Evolutionary conservation across 2,797 vertebrate species (phyloP).

Genomic region (Neosalanx taihuensis): DNA sequence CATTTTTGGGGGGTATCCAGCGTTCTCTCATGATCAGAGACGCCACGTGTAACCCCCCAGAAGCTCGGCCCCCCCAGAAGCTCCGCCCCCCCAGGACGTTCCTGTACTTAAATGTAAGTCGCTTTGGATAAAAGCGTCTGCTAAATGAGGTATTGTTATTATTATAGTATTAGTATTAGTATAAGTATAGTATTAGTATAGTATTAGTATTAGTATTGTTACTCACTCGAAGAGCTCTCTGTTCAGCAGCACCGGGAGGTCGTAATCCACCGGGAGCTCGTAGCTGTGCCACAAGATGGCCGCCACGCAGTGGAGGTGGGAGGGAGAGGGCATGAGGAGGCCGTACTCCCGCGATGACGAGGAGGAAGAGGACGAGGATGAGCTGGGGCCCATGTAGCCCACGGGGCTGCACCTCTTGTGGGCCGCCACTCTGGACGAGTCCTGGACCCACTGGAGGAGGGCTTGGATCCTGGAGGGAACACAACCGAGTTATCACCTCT

Average conservation of each 20-base stretch:
- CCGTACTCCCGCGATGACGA: conserved; percentile 87
- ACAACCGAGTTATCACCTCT: background rate
- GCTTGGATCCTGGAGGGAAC: conserved; percentile 87
- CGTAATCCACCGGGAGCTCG: conserved; percentile 93
- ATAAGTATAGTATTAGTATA: no score
- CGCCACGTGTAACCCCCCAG: no score
- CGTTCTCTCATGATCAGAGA: no score
- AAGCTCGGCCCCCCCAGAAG: no score
- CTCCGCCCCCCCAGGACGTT: no score
- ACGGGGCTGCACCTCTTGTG: conserved; percentile 82
- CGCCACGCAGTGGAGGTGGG: conserved; percentile 96
- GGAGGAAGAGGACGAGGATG: conserved; percentile 48
- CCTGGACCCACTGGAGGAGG: conserved; percentile 95
- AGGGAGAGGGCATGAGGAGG: conserved; percentile 97
- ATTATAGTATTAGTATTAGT: no score
- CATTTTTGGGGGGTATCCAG: no score
- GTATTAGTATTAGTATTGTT: no score
- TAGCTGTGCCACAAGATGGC: conserved; percentile 98
- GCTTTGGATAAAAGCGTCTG: no score
- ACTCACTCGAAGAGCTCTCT: conserved; percentile 97
- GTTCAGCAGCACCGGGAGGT: conserved; percentile 88
- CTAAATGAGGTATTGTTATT: no score
- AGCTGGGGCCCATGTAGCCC: conserved; percentile 75
- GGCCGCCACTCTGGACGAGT: conserved; percentile 89
- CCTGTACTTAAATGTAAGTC: no score